Conservation (phyloP, 2,797 vertebrate genomes). For the Amblyraja radiata region DNA sequence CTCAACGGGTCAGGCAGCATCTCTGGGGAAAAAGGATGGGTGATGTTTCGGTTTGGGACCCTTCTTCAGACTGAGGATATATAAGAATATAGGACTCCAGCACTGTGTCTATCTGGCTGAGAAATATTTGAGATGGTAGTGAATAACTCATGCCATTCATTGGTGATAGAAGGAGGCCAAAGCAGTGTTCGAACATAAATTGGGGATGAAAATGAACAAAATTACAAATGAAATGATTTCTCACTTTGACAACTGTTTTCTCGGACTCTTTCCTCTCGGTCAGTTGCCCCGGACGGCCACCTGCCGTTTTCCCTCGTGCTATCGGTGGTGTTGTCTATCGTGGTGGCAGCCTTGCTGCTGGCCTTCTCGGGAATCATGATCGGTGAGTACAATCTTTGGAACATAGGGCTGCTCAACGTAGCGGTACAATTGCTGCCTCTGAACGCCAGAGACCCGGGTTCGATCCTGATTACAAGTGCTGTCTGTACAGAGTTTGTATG, state of each 20-base stretch:
- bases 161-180: no score
- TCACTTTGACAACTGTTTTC: neutral
- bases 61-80: no score
- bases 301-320: constrained; percentile 76
- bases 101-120: no score
- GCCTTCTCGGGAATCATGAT: constrained; percentile 95
- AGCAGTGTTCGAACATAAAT: neutral
- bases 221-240: neutral
- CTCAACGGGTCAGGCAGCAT: no score
- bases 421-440: no score
- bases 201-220: neutral
- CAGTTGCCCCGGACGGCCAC: constrained; percentile 51
- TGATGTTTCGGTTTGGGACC: no score
- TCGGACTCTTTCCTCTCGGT: constrained; percentile 46
- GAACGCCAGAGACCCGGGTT: no score
- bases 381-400: constrained; percentile 64
- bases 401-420: no score
- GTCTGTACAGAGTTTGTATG: no score
- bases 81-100: no score
- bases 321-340: constrained; percentile 86
- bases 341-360: constrained; percentile 88
- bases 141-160: neutral
- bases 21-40: no score
- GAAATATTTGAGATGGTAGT: neutral
- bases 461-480: no score